Base-by-base conservation (phyloP, 2,888 invertebrate species). In the Thera obeliscata region DNA sequence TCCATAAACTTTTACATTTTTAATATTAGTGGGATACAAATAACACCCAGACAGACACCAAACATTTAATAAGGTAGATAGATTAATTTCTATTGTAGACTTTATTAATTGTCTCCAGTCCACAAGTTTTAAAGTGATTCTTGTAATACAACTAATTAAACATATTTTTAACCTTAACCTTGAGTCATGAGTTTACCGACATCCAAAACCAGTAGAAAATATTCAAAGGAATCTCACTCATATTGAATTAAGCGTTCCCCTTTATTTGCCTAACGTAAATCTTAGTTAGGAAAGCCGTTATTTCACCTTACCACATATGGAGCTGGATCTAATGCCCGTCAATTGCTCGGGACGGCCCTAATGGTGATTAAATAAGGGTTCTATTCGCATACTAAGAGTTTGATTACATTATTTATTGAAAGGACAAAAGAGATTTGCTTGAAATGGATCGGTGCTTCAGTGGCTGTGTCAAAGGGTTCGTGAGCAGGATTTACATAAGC, bases 311-410 rank as follows among this genome's bases (percentile, higher is more conserved):
- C 56, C 73, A 67, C 66, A 71, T 72, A 71, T 61, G 69, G 60
- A 59, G 61, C 61, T 72, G 63, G 70, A 69, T 74, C 76, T 79
- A 83, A 82, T 80, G 78, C 75, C 78, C 79, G 80, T 81, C 83
- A 78, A 76, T 71, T 71, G 73, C 63, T 63, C 61, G 72, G 70
- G 70, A 72, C 72, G 74, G 75, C 74, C 72, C 76, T 82, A 83
- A 83, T 83, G 75, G 80, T 83, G 82, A 81, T 83, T 81, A 81
- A 83, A 83, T 82, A 82, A 78, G 75, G 80, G 76, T 72, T 70
- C 71, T 71, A 75, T 74, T 70, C 74, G 59, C 72, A 69, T 71
- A 66, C 67, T 58, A 36, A 59, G 62, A 71, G 72, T 75, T 75
- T 74, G 75, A 75, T 75, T 71, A 70, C 72, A 66, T 72, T 75